These are phyloP conservation scores for Melitaea athalia DNA, from an alignment of 2,888 invertebrate genomes.

Conservation along the genomic window DNA sequence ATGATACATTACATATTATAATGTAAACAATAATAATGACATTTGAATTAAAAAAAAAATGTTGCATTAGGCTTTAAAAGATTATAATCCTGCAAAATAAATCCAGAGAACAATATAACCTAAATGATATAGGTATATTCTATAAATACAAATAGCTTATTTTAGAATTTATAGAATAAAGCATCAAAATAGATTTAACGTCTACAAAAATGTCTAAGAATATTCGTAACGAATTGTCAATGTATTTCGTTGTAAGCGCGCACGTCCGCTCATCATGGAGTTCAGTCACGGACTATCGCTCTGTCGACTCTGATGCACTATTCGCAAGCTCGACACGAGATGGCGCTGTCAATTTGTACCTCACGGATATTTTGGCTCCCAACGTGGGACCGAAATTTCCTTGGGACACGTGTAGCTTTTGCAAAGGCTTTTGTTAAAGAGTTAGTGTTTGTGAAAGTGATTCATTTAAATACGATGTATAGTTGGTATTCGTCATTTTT, in stretches of 20 bases:
- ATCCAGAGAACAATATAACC: no score
- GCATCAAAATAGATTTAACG: slow-evolving; percentile 25
- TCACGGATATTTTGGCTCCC: slow-evolving; percentile 62
- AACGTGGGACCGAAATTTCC: slow-evolving; percentile 43
- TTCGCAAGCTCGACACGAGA: slow-evolving; percentile 58
- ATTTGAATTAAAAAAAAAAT: no score
- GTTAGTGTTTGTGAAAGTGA: no score
- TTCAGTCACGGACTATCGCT: slow-evolving; percentile 69
- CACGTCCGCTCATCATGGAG: slow-evolving; percentile 61
- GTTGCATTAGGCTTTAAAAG: no score
- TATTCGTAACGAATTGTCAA: slow-evolving; percentile 39
- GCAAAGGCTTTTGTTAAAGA: neutral
- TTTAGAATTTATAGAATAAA: neutral
- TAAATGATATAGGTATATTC: no score
- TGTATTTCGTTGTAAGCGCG: slow-evolving; percentile 53
- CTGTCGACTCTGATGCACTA: slow-evolving; percentile 55
- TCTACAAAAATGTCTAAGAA: slow-evolving; percentile 26
- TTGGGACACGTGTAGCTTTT: slow-evolving; percentile 35
- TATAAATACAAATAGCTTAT: no score
- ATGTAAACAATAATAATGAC: no score
- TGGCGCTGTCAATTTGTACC: slow-evolving; percentile 72
- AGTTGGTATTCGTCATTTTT: no score
- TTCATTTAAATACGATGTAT: neutral
- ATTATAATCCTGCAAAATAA: neutral
- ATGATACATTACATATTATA: no score